Percentiles rank a stretch among this genome's conserved stretches.
These are phyloP conservation scores for Troides helena DNA, from an alignment of 2,888 invertebrate species.

Conservation along the genomic window DNA sequence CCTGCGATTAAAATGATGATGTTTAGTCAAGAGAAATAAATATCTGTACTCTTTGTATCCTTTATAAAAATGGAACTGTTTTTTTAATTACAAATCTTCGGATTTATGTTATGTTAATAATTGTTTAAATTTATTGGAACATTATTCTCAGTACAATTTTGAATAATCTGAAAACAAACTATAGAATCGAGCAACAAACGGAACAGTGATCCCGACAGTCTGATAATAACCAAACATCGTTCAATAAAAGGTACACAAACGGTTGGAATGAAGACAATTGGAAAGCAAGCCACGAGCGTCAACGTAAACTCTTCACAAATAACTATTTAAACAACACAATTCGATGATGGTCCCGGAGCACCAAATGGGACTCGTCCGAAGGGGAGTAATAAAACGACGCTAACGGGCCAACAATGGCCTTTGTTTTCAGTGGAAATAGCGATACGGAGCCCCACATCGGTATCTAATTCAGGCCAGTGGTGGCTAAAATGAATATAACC, in stretches of 20 bases:
- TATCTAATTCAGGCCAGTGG: slow-evolving; percentile 46
- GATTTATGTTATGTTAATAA: no score
- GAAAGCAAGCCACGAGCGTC: slow-evolving; percentile 1
- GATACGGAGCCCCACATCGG: slow-evolving; percentile 38
- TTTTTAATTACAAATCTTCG: no score
- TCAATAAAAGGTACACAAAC: slow-evolving; percentile 1
- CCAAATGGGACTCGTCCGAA: slow-evolving; percentile 38
- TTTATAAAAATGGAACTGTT: no score
- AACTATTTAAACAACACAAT: slow-evolving; percentile 32
- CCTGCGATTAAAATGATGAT: no score
- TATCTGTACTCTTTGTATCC: no score
- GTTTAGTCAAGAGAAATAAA: no score
- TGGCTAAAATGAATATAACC: slow-evolving; percentile 32
- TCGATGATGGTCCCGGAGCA: slow-evolving; percentile 35
- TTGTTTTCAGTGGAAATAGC: slow-evolving; percentile 45
- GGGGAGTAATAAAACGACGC: slow-evolving; percentile 42
- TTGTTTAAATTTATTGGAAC: no score
- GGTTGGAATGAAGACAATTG: slow-evolving; percentile 3
- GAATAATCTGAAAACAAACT: no score
- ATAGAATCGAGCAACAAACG: neutral
- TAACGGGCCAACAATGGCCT: slow-evolving; percentile 44
- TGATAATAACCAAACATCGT: slow-evolving; percentile 2
- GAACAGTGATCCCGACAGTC: neutral
- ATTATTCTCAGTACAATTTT: no score
- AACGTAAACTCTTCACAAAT: slow-evolving; percentile 13